Base-by-base conservation (phyloP, 2,113 vertebrate genomes). In the Otolemur garnettii region DNA sequence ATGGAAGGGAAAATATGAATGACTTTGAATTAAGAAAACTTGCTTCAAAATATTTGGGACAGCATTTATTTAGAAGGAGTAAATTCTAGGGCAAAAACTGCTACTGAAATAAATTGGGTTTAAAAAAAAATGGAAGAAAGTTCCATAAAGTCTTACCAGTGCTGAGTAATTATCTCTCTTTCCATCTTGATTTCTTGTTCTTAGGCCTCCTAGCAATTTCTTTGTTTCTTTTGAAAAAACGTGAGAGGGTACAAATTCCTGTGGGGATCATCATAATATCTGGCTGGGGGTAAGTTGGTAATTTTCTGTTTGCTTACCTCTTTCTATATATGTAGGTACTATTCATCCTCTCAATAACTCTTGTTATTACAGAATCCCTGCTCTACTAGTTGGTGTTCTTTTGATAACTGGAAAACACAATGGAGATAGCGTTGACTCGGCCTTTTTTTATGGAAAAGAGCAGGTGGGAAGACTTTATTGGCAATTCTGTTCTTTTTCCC, bases 271-370 rank as follows among this genome's bases (percentile, higher is more conserved):
- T 99, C 66, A 98, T 99, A 26, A 97, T 99, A 93, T 98, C 98
- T 92, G 99, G 99, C 98, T 99, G 99, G 99, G 99, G 99, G 99
- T 99, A 98, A 99, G 99, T 99, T 87, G 90, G 78, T 77, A 78
- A 38, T 62, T 90, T 94, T 68, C 68, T 94, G 35, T 66, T 84
- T 71, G 45, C 28, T 94, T 90, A 71, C 6, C 2, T 72, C 6
- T 87, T 85, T 60, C 55, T 42, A 26, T 35, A 22, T 38, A 42
- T 26, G 28, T 14, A 62, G 38, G 84, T 78, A 45, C 55, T 71
- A 79, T 77, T 89, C 71, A 91, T 84, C 33, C 11, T 82, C n/a
- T 80, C 82, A 90, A 82, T 38, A 5, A 91, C 7, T 90, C 96
- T 98, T 96, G 15, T 74, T 97, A 42, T 97, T 97, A 95, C 97